Base-by-base conservation (phyloP, 2,888 invertebrate species). In the Fragum whitleyi region DNA sequence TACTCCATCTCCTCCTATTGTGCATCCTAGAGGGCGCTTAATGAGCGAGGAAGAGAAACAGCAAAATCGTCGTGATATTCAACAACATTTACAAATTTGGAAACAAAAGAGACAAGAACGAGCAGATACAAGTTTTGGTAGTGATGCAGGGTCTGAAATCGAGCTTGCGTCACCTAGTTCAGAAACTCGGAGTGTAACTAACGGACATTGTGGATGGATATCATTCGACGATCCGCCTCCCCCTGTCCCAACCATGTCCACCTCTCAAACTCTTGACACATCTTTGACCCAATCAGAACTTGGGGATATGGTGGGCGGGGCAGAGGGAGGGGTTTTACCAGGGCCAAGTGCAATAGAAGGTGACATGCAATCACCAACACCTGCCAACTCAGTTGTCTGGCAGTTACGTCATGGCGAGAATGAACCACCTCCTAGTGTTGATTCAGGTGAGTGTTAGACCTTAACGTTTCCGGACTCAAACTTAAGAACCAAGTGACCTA, bases 51-150 rank as follows among this genome's bases (percentile, higher is more conserved):
- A 92, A 62, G 91, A 92, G 77, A 90, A 89, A 68, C 89, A 90
- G 68, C 90, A 91, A 67, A 91, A 90, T 76, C 78, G 92, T 59
- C 91, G 92, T 67, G 89, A 89, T 61, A 92, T 92, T 69, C 91
- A 90, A 67, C 92, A 92, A 75, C 90, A 92, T 67, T 85, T 93
- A 68, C 90, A 92, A 83, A 82, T 88, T 62, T 93, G 93, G 93
- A 91, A 91, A 42, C 90, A 91, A 73, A 89, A 90, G 74, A 88
- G 89, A 67, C 89, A 86, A 74, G 89, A 89, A 70, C 77, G 83
- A 69, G 87, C 85, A 59, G 87, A 86, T 77, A 78, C 85, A 21
- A 86, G 86, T 74, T 84, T 83, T 73, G 83, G 85, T 59, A 86
- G 83, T 77, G 84, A 85, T 72, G 47, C 47, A n/a, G 55, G 47